Evolutionary conservation across 2,888 invertebrate species (phyloP).

Genomic region (Synergus umbraculus): DNA sequence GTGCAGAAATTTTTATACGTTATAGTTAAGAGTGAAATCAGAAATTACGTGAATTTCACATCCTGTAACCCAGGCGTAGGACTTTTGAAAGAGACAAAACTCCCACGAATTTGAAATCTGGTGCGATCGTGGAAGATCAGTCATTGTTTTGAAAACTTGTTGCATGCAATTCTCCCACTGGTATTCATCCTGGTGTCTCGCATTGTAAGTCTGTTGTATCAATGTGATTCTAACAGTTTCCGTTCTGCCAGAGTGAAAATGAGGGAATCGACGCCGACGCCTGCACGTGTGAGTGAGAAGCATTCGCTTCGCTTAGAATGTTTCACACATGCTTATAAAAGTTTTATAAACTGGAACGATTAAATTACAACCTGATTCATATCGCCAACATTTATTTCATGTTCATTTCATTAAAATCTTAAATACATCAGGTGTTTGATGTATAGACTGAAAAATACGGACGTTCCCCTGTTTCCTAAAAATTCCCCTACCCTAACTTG

Average conservation of each 20-base stretch:
- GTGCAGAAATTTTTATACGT: not conserved
- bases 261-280: conserved; percentile 16
- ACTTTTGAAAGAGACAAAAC: conserved; percentile 52
- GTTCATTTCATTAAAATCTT: not conserved
- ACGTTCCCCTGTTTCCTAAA: too few relatives aligned
- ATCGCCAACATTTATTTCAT: not conserved
- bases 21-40: conserved; percentile 52
- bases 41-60: conserved; percentile 54
- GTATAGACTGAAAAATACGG: not conserved
- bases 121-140: conserved; percentile 59
- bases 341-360: conserved; percentile 31
- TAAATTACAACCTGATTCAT: conserved; percentile 24
- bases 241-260: conserved; percentile 22
- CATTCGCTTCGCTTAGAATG: conserved; percentile 6
- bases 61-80: conserved; percentile 59
- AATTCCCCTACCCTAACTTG: too few relatives aligned
- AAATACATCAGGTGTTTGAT: not conserved
- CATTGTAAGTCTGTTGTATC: conserved; percentile 10
- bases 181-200: conserved; percentile 53
- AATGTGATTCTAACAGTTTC: conserved; percentile 33
- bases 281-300: conserved; percentile 19
- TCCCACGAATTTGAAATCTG: conserved; percentile 63
- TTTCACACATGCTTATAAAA: conserved; percentile 28
- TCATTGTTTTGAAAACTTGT: conserved; percentile 64
- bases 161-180: conserved; percentile 65